Evolutionary conservation across 2,888 invertebrate species (phyloP).

Genomic region (Hyalella azteca): DNA sequence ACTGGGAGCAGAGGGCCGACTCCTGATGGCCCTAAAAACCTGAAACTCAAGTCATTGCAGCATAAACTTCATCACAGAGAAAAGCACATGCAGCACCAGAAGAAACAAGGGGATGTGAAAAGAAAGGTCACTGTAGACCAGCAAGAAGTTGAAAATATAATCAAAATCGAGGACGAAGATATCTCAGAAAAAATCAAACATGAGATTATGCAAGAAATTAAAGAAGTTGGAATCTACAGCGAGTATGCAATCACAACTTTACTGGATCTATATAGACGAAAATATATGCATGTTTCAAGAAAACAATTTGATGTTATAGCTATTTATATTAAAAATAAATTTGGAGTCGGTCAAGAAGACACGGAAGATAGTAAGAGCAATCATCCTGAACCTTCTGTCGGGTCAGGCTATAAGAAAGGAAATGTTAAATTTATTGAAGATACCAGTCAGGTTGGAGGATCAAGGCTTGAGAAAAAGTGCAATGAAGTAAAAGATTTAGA

Average conservation of each 20-base stretch:
- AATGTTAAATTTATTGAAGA: neutral
- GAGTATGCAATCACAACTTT: slow-evolving; percentile 12
- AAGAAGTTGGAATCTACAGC: slow-evolving; percentile 4
- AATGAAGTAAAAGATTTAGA: neutral
- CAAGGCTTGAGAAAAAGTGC: neutral
- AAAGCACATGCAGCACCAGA: slow-evolving; percentile 25
- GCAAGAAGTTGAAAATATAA: neutral
- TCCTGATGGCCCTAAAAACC: slow-evolving; percentile 37
- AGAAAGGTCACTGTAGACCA: neutral
- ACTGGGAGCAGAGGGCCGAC: slow-evolving; percentile 55
- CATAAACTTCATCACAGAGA: slow-evolving; percentile 33
- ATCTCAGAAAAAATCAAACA: slow-evolving; percentile 11
- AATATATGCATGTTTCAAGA: neutral
- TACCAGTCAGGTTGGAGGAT: neutral
- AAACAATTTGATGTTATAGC: neutral
- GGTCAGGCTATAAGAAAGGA: neutral
- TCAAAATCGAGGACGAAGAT: too few relatives aligned
- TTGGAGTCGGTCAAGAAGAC: neutral
- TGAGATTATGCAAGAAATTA: slow-evolving; percentile 19
- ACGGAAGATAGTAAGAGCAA: neutral
- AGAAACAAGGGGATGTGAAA: neutral
- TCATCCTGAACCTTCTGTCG: neutral
- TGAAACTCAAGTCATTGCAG: neutral
- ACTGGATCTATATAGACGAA: slow-evolving; percentile 23
- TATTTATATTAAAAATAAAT: neutral